Conservation (phyloP, 2,888 invertebrate genomes). For the Melanostoma mellinum region DNA sequence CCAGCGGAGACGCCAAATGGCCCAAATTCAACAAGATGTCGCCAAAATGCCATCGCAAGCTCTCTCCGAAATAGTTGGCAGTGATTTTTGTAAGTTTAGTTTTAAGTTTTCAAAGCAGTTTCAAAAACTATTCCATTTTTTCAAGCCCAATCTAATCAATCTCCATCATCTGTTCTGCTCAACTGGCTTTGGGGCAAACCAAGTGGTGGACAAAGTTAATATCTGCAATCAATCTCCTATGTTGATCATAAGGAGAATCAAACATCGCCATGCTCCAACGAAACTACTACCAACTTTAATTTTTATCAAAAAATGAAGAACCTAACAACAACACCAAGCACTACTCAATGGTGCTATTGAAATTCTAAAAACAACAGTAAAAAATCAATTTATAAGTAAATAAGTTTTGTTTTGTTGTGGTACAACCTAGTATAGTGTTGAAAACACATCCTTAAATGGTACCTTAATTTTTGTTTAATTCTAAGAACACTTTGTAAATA, state of each 20-base stretch:
- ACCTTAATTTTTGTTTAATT: conserved; percentile 51
- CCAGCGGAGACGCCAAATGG: conserved; percentile 88
- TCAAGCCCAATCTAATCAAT: conserved; percentile 89
- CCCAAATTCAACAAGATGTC: conserved; percentile 88
- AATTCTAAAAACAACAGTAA: conserved; percentile 18
- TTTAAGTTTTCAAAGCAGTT: not conserved
- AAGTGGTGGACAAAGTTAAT: conserved; percentile 66
- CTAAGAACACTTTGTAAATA: conserved; percentile 52
- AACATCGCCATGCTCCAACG: conserved; percentile 6
- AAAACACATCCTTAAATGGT: conserved; percentile 29
- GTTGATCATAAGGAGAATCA: conserved; percentile 45
- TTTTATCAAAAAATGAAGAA: conserved; percentile 17
- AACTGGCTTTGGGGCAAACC: conserved; percentile 92
- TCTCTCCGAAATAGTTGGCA: conserved; percentile 88
- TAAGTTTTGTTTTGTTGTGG: conserved; percentile 15
- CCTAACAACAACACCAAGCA: conserved; percentile 36
- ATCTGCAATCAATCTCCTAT: conserved; percentile 58
- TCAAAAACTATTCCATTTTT: conserved; percentile 26
- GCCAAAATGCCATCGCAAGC: conserved; percentile 89
- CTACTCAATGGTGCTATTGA: conserved; percentile 41
- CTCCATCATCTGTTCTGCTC: conserved; percentile 89
- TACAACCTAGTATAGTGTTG: conserved; percentile 3
- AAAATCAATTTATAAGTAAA: conserved; percentile 10
- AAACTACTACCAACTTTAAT: conserved; percentile 6
- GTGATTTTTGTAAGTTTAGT: conserved; percentile 87